Percentiles rank a stretch among this genome's conserved stretches.
Conservation (phyloP, 2,797 vertebrate genomes). For the Tympanoctomys barrerae region DNA sequence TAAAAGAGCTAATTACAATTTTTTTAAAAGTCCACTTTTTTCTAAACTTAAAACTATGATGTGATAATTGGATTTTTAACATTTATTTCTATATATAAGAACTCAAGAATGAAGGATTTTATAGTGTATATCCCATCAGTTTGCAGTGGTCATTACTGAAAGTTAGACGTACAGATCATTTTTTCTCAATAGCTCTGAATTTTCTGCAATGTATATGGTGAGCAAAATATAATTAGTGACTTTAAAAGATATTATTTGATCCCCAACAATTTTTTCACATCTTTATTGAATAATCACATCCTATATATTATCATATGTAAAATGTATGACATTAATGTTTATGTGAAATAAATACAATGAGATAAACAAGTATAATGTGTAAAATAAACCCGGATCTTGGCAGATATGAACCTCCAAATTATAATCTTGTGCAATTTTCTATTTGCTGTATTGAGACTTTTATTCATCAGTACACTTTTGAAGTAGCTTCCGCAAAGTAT, state of each 20-base stretch:
- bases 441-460: neutral
- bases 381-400: neutral
- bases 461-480: neutral
- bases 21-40: neutral
- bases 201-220: neutral
- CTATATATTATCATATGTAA: neutral
- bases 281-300: neutral
- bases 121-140: neutral
- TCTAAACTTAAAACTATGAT: neutral
- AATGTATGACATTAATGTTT: neutral
- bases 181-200: neutral
- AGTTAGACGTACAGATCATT: neutral
- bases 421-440: neutral
- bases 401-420: neutral
- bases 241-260: neutral
- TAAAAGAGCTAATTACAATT: neutral
- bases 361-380: neutral
- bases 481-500: neutral
- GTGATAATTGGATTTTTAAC: neutral
- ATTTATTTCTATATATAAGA: neutral
- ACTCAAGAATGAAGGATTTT: neutral
- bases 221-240: neutral
- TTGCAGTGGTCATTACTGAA: neutral
- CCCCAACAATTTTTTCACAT: neutral
- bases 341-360: neutral